phyloP scores from a whole-genome alignment of 2,888 invertebrate genomes.

The Xanthia togata region DNA sequence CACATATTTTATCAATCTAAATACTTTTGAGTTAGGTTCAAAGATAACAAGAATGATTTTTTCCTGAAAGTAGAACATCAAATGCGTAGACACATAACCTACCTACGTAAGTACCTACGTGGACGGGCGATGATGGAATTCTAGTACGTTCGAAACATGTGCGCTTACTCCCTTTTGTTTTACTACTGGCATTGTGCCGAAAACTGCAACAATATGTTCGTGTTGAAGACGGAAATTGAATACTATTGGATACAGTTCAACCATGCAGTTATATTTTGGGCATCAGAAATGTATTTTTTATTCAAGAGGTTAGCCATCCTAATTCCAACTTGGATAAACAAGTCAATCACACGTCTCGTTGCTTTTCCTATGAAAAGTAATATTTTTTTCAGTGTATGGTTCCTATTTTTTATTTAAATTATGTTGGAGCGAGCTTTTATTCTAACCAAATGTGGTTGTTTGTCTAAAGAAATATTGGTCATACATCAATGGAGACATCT shows the following conservation, averaged over 20 bases:
- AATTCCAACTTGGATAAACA: conserved; percentile 32
- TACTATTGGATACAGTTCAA: conserved; percentile 41
- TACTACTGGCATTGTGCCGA: conserved; percentile 54
- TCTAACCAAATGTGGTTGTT: background rate
- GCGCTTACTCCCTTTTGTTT: conserved; percentile 40
- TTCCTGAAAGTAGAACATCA: conserved; percentile 4
- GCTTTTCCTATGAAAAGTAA: background rate
- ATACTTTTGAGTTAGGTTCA: background rate
- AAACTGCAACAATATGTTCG: conserved; percentile 43
- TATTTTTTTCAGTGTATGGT: background rate
- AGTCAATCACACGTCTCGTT: conserved; percentile 37
- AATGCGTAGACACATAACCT: conserved; percentile 15
- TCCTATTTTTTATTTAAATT: conserved; percentile 11
- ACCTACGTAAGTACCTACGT: background rate
- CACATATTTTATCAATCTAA: background rate
- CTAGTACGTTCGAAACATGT: conserved; percentile 38
- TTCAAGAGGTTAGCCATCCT: conserved; percentile 39
- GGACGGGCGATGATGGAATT: conserved; percentile 29
- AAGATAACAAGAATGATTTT: conserved; percentile 23
- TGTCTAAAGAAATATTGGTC: background rate
- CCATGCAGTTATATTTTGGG: conserved; percentile 32
- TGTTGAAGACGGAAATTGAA: conserved; percentile 19
- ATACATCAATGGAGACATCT: background rate
- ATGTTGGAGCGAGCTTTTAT: background rate
- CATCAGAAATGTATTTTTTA: conserved; percentile 32